phyloP scores from a whole-genome alignment of 2,888 invertebrate species.

The Oscheius sp. region DNA sequence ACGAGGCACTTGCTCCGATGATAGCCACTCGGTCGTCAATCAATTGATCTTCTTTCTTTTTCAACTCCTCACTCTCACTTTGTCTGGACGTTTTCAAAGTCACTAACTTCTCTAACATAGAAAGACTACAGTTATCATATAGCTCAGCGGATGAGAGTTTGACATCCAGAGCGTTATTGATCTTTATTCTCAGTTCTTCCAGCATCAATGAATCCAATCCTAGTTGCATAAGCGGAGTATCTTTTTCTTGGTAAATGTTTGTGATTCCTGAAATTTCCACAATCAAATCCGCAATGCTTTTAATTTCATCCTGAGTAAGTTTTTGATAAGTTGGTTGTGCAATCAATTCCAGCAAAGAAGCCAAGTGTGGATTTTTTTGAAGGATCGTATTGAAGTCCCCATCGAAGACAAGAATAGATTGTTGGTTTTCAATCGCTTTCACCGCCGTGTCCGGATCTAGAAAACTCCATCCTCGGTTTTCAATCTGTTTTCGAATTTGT shows the following conservation, averaged over 20 bases:
- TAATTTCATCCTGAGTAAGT: background rate
- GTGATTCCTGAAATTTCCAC: slow-evolving; percentile 51
- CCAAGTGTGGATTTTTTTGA: slow-evolving; percentile 43
- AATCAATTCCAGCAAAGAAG: slow-evolving; percentile 39
- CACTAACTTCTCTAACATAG: slow-evolving; percentile 35
- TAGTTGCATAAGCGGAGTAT: slow-evolving; percentile 62
- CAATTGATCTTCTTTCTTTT: background rate
- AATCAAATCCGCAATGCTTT: slow-evolving; percentile 37
- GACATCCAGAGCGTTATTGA: slow-evolving; percentile 33
- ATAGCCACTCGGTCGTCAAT: slow-evolving; percentile 37
- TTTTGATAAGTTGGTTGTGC: background rate
- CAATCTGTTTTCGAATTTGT: slow-evolving; percentile 49
- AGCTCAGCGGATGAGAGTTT: slow-evolving; percentile 66
- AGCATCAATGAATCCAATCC: slow-evolving; percentile 67
- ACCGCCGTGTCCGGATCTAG: slow-evolving; percentile 40
- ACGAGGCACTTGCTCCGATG: slow-evolving; percentile 57
- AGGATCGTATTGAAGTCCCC: slow-evolving; percentile 50
- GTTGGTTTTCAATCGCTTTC: slow-evolving; percentile 28
- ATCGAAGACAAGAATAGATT: slow-evolving; percentile 44
- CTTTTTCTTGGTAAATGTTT: slow-evolving; percentile 24
- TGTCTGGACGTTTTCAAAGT: background rate
- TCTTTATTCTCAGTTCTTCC: slow-evolving; percentile 53
- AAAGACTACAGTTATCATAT: slow-evolving; percentile 53
- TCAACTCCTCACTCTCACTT: background rate
- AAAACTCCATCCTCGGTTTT: slow-evolving; percentile 54